These are phyloP conservation scores for Stylophora pistillata DNA, from an alignment of 64 coral and sea anemone genomes.

Conservation along the genomic window DNA sequence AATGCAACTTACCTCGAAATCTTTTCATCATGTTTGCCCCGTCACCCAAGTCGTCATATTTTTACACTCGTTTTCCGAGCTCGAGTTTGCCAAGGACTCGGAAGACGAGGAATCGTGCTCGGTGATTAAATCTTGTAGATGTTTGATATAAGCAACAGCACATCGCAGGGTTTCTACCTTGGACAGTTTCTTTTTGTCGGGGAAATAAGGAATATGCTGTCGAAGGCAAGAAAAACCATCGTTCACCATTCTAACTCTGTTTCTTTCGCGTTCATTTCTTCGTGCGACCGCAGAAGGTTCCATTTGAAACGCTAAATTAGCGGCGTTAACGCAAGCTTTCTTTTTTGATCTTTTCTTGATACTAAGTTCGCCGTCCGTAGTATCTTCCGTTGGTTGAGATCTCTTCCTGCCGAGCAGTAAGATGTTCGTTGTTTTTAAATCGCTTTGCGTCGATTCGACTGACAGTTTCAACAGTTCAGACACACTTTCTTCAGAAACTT, in stretches of 20 bases:
- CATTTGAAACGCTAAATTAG: slow-evolving; percentile 75
- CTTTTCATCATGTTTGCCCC: slow-evolving; percentile 4
- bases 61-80: slow-evolving; percentile 38
- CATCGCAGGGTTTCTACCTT: slow-evolving; percentile 96
- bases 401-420: slow-evolving; percentile 51
- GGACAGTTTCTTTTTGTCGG: slow-evolving; percentile 94
- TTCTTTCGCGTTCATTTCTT: slow-evolving; percentile 93
- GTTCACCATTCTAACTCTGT: slow-evolving; percentile 93
- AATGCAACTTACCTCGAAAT: slow-evolving; percentile 8
- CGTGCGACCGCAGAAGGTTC: slow-evolving; percentile 81
- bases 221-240: slow-evolving; percentile 92
- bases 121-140: slow-evolving; percentile 88
- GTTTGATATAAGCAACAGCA: slow-evolving; percentile 96
- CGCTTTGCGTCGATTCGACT: not conserved
- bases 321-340: slow-evolving; percentile 20
- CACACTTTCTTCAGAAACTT: not conserved
- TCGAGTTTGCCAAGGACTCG: slow-evolving; percentile 11
- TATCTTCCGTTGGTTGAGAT: slow-evolving; percentile 23
- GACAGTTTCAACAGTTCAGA: slow-evolving; percentile 8
- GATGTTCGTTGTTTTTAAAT: slow-evolving; percentile 17
- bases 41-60: slow-evolving; percentile 28
- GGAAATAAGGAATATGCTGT: slow-evolving; percentile 96
- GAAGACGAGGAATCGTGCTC: slow-evolving; percentile 73
- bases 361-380: slow-evolving; percentile 5
- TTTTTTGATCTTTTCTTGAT: slow-evolving; percentile 46